phyloP scores from a whole-genome alignment of 2,888 invertebrate genomes.

The Griposia aprilina region DNA sequence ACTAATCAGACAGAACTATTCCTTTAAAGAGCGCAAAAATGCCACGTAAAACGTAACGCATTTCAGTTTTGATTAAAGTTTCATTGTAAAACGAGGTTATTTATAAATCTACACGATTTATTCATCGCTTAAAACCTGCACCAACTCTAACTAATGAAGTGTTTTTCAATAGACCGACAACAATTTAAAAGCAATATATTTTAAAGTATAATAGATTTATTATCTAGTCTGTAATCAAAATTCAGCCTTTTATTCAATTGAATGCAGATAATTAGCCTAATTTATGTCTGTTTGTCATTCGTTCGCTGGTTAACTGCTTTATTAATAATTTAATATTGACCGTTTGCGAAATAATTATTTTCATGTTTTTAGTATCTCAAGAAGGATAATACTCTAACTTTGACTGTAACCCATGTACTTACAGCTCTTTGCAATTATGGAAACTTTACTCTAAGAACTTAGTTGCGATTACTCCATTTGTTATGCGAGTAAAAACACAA shows the following conservation, averaged over 20 bases:
- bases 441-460: background rate
- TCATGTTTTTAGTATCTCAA: no score
- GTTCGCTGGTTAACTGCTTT: background rate
- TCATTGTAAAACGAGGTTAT: background rate
- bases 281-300: conserved; percentile 17
- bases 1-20: background rate
- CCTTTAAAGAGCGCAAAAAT: conserved; percentile 23
- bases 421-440: background rate
- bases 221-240: background rate
- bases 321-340: no score
- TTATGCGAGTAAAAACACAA: background rate
- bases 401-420: background rate
- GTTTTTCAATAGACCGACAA: conserved; percentile 4
- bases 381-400: background rate
- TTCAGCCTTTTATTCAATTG: background rate
- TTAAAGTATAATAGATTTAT: conserved; percentile 7
- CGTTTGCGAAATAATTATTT: background rate
- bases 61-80: background rate
- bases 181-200: background rate
- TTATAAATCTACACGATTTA: background rate
- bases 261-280: conserved; percentile 10
- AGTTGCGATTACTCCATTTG: background rate
- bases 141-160: background rate
- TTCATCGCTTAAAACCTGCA: background rate
- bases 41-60: conserved; percentile 14